Evolutionary conservation across 1,140 invertebrate species (phyloP).

Genomic region (Pseudobourletiella spinata): DNA sequence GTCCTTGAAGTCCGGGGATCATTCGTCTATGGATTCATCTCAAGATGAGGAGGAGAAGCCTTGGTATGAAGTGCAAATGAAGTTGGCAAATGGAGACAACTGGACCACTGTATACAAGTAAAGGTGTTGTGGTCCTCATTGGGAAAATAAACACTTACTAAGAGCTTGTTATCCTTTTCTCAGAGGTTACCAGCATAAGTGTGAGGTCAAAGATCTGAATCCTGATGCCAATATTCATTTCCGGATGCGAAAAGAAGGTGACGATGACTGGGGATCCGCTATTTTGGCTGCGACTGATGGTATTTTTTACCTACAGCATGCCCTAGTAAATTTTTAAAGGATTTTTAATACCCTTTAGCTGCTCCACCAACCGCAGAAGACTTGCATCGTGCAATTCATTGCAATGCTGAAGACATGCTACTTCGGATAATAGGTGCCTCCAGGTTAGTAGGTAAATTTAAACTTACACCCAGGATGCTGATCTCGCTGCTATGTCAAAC

Average conservation of each 20-base stretch:
- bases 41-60: not conserved
- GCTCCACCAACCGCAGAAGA: conserved; percentile 25
- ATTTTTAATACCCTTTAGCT: conserved; percentile 12
- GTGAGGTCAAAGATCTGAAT: conserved; percentile 13
- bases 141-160: too few species aligned
- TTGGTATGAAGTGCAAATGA: conserved; percentile 28
- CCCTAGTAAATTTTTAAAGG: not conserved
- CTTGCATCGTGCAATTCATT: conserved; percentile 23
- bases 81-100: not conserved
- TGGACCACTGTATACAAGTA: conserved; percentile 22
- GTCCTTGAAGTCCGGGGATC: not conserved
- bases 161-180: too few species aligned
- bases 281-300: conserved; percentile 29
- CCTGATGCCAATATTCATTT: conserved; percentile 25
- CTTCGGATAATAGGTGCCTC: conserved; percentile 22
- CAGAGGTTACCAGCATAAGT: conserved; percentile 14
- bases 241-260: conserved; percentile 16
- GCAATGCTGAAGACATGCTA: conserved; percentile 27
- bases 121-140: not conserved
- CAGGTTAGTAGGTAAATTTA: conserved; percentile 4
- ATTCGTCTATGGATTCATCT: not conserved
- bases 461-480: not conserved
- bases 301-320: conserved; percentile 1
- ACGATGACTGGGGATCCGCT: conserved; percentile 17
- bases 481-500: not conserved